These are phyloP conservation scores for Cheilosia impressa DNA, from an alignment of 2,888 invertebrate species.

Conservation along the genomic window DNA sequence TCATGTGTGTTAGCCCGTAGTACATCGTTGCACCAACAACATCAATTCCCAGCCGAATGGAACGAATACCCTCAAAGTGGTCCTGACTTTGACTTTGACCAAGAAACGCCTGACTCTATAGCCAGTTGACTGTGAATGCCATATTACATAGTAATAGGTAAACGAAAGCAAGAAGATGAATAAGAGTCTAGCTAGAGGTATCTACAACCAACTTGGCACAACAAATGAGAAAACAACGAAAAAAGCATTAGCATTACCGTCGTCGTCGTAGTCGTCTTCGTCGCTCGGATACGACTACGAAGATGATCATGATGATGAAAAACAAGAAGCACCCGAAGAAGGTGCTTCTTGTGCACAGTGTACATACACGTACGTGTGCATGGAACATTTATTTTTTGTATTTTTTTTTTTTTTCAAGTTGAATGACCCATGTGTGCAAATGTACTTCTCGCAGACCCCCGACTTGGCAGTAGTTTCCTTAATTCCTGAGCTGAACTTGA, in stretches of 20 bases:
- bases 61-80: conserved; percentile 45
- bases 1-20: conserved; percentile 55
- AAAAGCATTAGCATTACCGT: conserved; percentile 61
- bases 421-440: conserved; percentile 82
- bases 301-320: conserved; percentile 36
- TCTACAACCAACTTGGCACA: conserved; percentile 36
- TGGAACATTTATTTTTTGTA: conserved; percentile 9
- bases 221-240: conserved; percentile 26
- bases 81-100: conserved; percentile 59
- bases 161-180: conserved; percentile 67
- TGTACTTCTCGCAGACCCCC: conserved; percentile 55
- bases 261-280: conserved; percentile 31
- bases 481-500: conserved; percentile 70
- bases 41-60: conserved; percentile 53
- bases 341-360: conserved; percentile 63
- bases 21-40: conserved; percentile 42
- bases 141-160: conserved; percentile 51
- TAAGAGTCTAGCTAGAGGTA: conserved; percentile 30
- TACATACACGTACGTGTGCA: conserved; percentile 66
- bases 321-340: conserved; percentile 47
- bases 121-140: conserved; percentile 43
- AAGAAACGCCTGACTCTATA: conserved; percentile 49
- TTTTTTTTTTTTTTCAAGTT: conserved; percentile 77
- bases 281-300: conserved; percentile 29
- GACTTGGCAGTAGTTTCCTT: conserved; percentile 63